Conservation (phyloP, 2,888 invertebrate genomes). For the Drosophila paranaensis region DNA sequence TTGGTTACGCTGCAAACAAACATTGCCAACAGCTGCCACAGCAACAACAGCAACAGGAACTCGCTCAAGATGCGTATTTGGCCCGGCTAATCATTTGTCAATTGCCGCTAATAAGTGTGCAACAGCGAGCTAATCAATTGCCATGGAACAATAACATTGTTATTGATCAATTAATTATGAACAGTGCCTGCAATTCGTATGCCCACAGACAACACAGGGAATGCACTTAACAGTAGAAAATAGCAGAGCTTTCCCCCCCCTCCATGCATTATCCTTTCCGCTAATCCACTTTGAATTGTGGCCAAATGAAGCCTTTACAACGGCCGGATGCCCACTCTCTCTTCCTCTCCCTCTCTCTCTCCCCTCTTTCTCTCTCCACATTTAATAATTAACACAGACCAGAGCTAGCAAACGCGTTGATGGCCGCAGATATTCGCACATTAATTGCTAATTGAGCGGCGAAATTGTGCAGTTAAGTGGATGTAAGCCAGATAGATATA, state of each 20-base stretch:
- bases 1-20: slow-evolving; percentile 19
- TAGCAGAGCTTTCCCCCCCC: not conserved
- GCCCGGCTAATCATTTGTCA: slow-evolving; percentile 29
- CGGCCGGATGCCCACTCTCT: slow-evolving; percentile 43
- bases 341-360: not conserved
- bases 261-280: slow-evolving; percentile 34
- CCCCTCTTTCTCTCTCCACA: slow-evolving; percentile 6
- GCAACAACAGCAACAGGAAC: not conserved
- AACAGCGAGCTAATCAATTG: slow-evolving; percentile 50
- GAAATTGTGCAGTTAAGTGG: not conserved
- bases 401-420: slow-evolving; percentile 40
- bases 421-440: slow-evolving; percentile 54
- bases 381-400: slow-evolving; percentile 63
- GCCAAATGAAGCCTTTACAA: slow-evolving; percentile 3
- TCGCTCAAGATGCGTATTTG: slow-evolving; percentile 1
- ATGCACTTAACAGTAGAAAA: slow-evolving; percentile 6
- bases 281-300: slow-evolving; percentile 43
- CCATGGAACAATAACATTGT: slow-evolving; percentile 29
- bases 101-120: slow-evolving; percentile 34
- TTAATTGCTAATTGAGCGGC: slow-evolving; percentile 43
- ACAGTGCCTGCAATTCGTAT: slow-evolving; percentile 26
- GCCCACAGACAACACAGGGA: not conserved
- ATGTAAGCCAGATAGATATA: not conserved
- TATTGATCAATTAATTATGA: slow-evolving; percentile 46
- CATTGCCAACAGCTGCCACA: slow-evolving; percentile 12